Evolutionary conservation across 2,797 vertebrate genomes (phyloP), one percentile per base, ranked within the genome.

Genomic region (Otolemur crassicaudatus): DNA sequence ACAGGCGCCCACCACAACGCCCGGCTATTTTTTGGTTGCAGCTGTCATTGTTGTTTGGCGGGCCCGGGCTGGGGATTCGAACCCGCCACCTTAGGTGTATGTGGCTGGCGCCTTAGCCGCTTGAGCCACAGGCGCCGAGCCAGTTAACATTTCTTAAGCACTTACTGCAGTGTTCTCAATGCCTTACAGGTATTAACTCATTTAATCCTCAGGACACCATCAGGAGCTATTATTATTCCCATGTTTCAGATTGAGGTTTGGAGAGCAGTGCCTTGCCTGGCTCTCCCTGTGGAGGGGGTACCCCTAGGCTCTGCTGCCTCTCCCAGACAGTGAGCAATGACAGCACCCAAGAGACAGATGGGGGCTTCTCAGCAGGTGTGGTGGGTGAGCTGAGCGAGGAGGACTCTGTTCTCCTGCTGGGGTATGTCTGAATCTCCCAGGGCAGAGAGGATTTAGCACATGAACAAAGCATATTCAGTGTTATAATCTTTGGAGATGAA

Each of bases 331-430:
- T 61, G 75, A 85, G 25, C 56, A 31, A 22, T 11, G 75, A 37
- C 3, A 31, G 58, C 58, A 2, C 56, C 46, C 11, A 9, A 14
- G 89, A 63, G 31, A 29, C 17, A 3, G 92, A 76, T 23, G 11
- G 20, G 22, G 31, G 23, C 65, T 63, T 22, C 60, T 34, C 43
- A 31, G 1, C 4, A 17, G 0, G 9, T 2, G 17, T 0, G 0
- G 27, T 58, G 25, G 86, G 46, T n/a, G 27, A 67, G 16, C n/a
- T 37, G 7, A 80, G 37, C 3, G 8, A 2, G 3, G 11, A 43
- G 88, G 60, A 19, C n/a, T 37, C 7, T 0, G 1, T 17, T 27
- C 23, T 81, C 25, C 12, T 0, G 1, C 7, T 2, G 25, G 23
- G 2, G 14, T n/a, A 5, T 17, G 0, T 5, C 1, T 4, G 49